Evolutionary conservation across 2,888 invertebrate species (phyloP).

Genomic region (Ormyrus pomaceus): DNA sequence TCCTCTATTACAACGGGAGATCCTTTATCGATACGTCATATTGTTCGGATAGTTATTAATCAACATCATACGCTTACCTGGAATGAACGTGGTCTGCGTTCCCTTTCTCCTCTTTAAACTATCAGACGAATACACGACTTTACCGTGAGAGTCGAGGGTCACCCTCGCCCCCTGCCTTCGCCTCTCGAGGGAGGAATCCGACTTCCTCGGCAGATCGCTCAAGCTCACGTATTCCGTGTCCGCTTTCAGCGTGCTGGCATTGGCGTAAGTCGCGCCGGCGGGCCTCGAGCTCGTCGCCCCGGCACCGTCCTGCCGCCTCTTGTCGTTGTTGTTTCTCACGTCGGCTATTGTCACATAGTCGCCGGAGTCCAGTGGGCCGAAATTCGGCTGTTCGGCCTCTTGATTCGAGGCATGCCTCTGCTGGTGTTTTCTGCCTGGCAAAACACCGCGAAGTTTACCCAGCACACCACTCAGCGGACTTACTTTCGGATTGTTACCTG

Average conservation of each 20-base stretch:
- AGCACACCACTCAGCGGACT: slow-evolving; percentile 84
- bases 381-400: slow-evolving; percentile 43
- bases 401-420: slow-evolving; percentile 51
- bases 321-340: slow-evolving; percentile 87
- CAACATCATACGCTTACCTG: slow-evolving; percentile 77
- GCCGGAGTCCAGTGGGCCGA: slow-evolving; percentile 78
- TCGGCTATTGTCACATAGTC: slow-evolving; percentile 93
- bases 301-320: slow-evolving; percentile 66
- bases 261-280: slow-evolving; percentile 77
- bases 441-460: slow-evolving; percentile 80
- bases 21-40: no score
- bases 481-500: slow-evolving; percentile 19
- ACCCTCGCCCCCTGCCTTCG: slow-evolving; percentile 86
- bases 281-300: slow-evolving; percentile 53
- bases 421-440: slow-evolving; percentile 71
- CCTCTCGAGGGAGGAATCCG: slow-evolving; percentile 78
- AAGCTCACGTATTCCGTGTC: slow-evolving; percentile 89
- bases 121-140: slow-evolving; percentile 92
- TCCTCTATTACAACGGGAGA: no score
- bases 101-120: slow-evolving; percentile 88
- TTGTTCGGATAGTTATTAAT: no score
- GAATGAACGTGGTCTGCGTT: slow-evolving; percentile 91
- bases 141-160: slow-evolving; percentile 89
- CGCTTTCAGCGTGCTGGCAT: slow-evolving; percentile 81
- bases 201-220: slow-evolving; percentile 83